A percentile compares a stretch with the other conserved stretches of the same genome.
Evolutionary conservation across 2,888 invertebrate genomes (phyloP).

Genomic region (Noctua janthe): DNA sequence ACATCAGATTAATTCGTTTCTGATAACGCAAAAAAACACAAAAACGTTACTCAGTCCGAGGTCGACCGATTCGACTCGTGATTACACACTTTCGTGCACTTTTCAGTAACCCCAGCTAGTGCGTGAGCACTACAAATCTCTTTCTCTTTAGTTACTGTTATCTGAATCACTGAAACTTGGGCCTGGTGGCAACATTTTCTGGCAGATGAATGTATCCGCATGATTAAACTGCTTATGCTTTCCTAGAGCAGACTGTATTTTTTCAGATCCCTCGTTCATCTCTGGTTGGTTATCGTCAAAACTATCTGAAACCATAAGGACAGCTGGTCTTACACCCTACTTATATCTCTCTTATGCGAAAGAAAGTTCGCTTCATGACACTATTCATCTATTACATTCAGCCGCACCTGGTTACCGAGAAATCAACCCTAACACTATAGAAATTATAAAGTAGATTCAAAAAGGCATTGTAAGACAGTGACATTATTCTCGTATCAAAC

Average conservation of each 20-base stretch:
- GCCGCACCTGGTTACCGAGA: neutral
- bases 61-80: neutral
- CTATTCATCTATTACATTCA: neutral
- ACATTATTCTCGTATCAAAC: constrained; percentile 40
- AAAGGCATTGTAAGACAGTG: constrained; percentile 21
- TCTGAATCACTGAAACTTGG: constrained; percentile 23
- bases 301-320: neutral
- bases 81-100: constrained; percentile 18
- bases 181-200: neutral
- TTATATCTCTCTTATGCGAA: neutral
- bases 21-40: constrained; percentile 2
- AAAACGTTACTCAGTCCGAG: neutral
- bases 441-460: constrained; percentile 4
- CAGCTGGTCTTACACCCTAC: neutral
- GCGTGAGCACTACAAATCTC: constrained; percentile 18
- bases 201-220: neutral
- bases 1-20: constrained; percentile 21
- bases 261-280: neutral
- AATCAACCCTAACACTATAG: constrained; percentile 5
- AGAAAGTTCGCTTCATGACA: neutral
- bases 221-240: neutral
- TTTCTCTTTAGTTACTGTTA: constrained; percentile 28
- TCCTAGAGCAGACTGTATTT: neutral
- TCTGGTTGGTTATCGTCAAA: neutral
- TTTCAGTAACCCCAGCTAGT: neutral